Evolutionary conservation across 2,888 invertebrate genomes (phyloP).

Genomic region (Sphecodes monilicornis): DNA sequence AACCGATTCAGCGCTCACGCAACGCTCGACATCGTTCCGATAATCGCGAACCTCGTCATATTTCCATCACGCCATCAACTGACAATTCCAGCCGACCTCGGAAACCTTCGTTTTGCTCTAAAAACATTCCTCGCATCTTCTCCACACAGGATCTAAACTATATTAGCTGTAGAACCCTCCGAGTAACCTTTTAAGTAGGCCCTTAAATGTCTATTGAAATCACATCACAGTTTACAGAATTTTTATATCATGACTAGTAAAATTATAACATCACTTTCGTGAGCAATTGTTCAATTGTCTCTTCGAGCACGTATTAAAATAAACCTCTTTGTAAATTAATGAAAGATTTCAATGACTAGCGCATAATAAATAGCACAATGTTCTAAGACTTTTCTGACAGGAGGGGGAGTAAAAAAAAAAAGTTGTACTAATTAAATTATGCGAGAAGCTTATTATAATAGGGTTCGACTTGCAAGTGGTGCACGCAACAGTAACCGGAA

Average conservation of each 20-base stretch:
- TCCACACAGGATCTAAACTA: not conserved
- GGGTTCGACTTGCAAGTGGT: not conserved
- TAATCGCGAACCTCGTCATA: slow-evolving; percentile 33
- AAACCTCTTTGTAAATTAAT: too few relatives aligned
- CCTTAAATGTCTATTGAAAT: not conserved
- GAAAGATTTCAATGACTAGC: too few relatives aligned
- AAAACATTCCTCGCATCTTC: not conserved
- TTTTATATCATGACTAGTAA: not conserved
- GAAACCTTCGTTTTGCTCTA: not conserved
- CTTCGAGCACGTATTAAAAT: too few relatives aligned
- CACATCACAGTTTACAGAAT: not conserved
- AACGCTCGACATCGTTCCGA: slow-evolving; percentile 24
- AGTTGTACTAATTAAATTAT: not conserved
- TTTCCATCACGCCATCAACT: slow-evolving; percentile 21
- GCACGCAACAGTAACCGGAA: slow-evolving; percentile 5
- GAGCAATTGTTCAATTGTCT: too few relatives aligned
- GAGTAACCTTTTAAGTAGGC: fast-evolving
- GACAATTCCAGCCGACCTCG: slow-evolving; percentile 6
- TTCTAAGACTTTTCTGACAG: not conserved
- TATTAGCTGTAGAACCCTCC: not conserved
- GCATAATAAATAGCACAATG: too few relatives aligned
- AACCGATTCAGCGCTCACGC: slow-evolving; percentile 31
- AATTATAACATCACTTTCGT: too few relatives aligned
- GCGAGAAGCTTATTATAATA: not conserved
- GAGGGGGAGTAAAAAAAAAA: not conserved